phyloP scores from a whole-genome alignment of 2,888 invertebrate genomes.

The Drosophila macrothrix region DNA sequence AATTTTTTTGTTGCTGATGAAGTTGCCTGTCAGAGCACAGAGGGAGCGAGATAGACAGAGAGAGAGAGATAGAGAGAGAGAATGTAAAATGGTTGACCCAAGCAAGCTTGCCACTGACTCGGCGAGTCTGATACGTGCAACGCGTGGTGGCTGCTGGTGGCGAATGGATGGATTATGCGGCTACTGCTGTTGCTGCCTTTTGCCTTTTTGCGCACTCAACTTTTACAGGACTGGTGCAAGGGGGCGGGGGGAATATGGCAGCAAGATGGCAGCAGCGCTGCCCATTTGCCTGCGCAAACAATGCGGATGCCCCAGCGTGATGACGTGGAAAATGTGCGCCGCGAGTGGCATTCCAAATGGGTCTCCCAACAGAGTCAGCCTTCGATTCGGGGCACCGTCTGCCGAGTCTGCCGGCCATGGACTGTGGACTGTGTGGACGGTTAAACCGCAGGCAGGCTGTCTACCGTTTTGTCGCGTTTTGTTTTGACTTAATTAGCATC shows the following conservation, averaged over 20 bases:
- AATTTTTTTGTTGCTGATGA: slow-evolving; percentile 24
- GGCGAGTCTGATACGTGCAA: slow-evolving; percentile 49
- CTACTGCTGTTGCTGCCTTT: slow-evolving; percentile 16
- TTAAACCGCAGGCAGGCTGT: slow-evolving; percentile 66
- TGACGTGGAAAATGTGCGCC: slow-evolving; percentile 72
- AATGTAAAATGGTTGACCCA: slow-evolving; percentile 51
- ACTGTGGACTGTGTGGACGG: slow-evolving; percentile 9
- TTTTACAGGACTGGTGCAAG: neutral
- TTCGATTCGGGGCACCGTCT: slow-evolving; percentile 5
- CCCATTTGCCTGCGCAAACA: slow-evolving; percentile 61
- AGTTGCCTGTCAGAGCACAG: slow-evolving; percentile 17
- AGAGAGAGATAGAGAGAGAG: neutral
- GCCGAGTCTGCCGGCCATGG: slow-evolving; percentile 8
- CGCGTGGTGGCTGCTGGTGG: slow-evolving; percentile 33
- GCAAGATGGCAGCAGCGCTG: slow-evolving; percentile 17
- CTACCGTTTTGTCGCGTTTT: slow-evolving; percentile 60
- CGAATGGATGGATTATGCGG: slow-evolving; percentile 46
- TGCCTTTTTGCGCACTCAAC: slow-evolving; percentile 6
- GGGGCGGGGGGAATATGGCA: neutral
- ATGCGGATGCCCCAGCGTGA: slow-evolving; percentile 66
- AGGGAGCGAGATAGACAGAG: neutral
- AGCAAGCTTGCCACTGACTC: slow-evolving; percentile 43
- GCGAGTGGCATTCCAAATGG: slow-evolving; percentile 43
- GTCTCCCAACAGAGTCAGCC: slow-evolving; percentile 31
- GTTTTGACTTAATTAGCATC: slow-evolving; percentile 74